phyloP scores from a whole-genome alignment of 2,113 vertebrate species.

The Sapayoa aenigma region DNA sequence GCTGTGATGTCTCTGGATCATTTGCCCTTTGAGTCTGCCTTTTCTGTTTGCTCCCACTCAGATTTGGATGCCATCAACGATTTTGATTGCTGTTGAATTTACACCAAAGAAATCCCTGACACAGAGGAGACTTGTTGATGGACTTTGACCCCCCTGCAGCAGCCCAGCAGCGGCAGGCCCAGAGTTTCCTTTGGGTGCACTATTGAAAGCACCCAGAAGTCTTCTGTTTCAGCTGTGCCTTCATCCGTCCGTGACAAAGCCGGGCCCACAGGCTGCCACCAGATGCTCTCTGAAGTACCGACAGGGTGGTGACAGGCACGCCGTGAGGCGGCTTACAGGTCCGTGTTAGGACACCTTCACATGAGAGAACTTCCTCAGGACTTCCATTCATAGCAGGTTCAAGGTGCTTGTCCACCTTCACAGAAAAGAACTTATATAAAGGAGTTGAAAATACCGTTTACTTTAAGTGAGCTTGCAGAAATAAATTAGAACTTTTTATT shows the following conservation, averaged over 20 bases:
- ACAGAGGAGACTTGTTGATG: not conserved
- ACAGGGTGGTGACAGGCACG: rapidly evolving
- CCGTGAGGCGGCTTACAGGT: rapidly evolving
- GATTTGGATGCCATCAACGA: not conserved
- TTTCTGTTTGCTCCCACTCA: not conserved
- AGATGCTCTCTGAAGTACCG: not conserved
- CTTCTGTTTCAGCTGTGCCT: not conserved
- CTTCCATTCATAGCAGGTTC: not conserved
- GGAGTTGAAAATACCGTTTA: not conserved
- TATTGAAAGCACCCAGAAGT: rapidly evolving
- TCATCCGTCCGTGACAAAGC: not conserved
- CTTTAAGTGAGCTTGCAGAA: not conserved
- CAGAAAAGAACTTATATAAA: not conserved
- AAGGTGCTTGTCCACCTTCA: not conserved
- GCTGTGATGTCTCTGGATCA: not conserved
- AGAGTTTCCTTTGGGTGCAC: rapidly evolving
- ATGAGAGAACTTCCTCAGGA: not conserved
- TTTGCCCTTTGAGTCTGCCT: not conserved
- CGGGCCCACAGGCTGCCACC: not conserved
- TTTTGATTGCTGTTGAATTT: not conserved
- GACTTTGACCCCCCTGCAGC: rapidly evolving
- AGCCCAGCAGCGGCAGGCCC: not conserved
- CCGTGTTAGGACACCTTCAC: not conserved
- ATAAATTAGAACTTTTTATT: not conserved
- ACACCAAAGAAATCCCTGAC: not conserved